phyloP scores from a whole-genome alignment of 1,140 invertebrate genomes.

The Drosophila virilis region DNA sequence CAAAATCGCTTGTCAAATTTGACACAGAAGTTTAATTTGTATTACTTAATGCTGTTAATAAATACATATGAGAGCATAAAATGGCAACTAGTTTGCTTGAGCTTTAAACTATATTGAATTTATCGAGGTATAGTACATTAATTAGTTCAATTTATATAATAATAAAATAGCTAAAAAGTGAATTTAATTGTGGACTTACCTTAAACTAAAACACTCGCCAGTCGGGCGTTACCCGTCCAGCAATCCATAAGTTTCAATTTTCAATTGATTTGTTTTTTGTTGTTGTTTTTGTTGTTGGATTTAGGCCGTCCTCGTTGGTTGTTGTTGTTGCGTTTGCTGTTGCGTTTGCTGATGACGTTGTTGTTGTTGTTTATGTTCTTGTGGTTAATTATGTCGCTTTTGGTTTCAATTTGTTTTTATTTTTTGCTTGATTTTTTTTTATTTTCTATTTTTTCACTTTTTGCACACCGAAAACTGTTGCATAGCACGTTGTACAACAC shows the following conservation, averaged over 20 bases:
- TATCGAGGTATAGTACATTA: no score
- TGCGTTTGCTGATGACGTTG: conserved; percentile 45
- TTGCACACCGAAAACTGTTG: conserved; percentile 63
- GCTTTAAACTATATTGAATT: no score
- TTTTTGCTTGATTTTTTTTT: conserved; percentile 5
- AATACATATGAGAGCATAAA: no score
- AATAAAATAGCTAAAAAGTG: no score
- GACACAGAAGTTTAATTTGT: no score
- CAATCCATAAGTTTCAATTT: conserved; percentile 84
- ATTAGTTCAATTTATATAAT: no score
- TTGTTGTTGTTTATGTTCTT: conserved; percentile 40
- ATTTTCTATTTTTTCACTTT: conserved; percentile 34
- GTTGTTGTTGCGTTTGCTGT: conserved; percentile 30
- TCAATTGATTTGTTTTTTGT: conserved; percentile 77
- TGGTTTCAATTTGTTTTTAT: conserved; percentile 11
- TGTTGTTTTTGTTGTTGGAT: conserved; percentile 40
- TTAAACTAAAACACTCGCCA: conserved; percentile 85
- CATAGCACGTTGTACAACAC: conserved; percentile 63
- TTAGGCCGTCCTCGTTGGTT: conserved; percentile 44
- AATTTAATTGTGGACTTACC: conserved; percentile 59
- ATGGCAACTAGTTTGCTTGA: no score
- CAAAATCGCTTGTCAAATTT: no score
- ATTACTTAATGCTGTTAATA: no score
- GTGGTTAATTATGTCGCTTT: conserved; percentile 22
- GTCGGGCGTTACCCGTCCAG: conserved; percentile 85